Evolutionary conservation across 2,113 vertebrate genomes (phyloP), one percentile per base, ranked within the genome.

Genomic region (Rhinolophus ferrumequinum): DNA sequence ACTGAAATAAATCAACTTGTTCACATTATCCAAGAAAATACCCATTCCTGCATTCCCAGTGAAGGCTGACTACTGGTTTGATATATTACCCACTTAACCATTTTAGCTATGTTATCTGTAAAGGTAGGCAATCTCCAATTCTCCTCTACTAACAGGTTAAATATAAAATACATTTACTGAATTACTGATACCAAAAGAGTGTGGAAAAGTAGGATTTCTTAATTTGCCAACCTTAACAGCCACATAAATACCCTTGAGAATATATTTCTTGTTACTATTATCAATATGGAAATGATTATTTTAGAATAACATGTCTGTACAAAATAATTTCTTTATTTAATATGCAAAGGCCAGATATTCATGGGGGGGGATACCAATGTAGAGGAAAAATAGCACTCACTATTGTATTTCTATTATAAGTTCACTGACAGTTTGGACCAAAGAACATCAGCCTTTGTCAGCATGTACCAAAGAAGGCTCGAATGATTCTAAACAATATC

Each of bases 21-120:
- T 84, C 35, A 92, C 12, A 76, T 76, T 83, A 90, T 50, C 38
- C 21, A 76, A 81, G 30, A 41, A 87, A 90, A 91, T 28, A 94
- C 22, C 18, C 15, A 16, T 75, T 94, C 69, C 21, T 93, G 60
- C 38, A 81, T 13, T 94, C 41, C 69, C 15, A 93, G 35, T 54
- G 62, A 90, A 90, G 47, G 50, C 56, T 47, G 22, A 67, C 50
- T 85, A 76, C 1, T 82, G 6, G 50, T 87, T 73, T 94, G 54
- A 94, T 44, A 94, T 33, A 38, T 14, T 94, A 89, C 12, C 8
- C 30, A 95, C 90, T 93, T 95, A 94, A 60, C 94, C 35, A 96
- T 90, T 93, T 92, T 70, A 94, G 58, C n/a, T 97, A 56, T 84
- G 26, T 91, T 82, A 86, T 62, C 54, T 92, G 87, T 62, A 84